Conservation (phyloP, 92 coral and sea anemone species). For the Paramuricea clavata region DNA sequence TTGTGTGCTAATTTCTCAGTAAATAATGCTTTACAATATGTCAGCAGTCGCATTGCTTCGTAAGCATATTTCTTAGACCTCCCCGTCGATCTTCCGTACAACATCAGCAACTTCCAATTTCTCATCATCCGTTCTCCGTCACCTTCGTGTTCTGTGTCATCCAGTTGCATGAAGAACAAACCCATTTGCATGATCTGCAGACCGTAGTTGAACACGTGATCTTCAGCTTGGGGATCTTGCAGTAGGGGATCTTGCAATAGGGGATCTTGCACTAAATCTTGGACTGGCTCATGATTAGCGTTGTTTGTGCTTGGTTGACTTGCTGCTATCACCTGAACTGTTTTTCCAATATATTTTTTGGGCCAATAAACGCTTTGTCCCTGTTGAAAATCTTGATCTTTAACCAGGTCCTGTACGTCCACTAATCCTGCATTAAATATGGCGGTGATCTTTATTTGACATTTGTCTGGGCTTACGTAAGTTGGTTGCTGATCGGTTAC, state of each 20-base stretch:
- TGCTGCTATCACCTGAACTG: background rate
- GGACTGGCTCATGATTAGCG: background rate
- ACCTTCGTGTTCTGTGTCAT: background rate
- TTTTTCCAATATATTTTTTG: background rate
- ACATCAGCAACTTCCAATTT: background rate
- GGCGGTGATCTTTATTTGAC: background rate
- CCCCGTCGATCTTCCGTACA: background rate
- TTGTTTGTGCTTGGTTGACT: background rate
- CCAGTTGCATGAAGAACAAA: background rate
- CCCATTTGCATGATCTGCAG: background rate
- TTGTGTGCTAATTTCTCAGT: conserved; percentile 43
- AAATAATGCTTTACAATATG: conserved; percentile 41
- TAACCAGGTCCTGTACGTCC: no score
- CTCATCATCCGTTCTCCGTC: background rate
- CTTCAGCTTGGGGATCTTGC: background rate
- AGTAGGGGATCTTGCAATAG: no score
- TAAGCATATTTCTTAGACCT: background rate
- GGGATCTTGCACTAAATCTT: background rate
- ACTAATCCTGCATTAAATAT: background rate
- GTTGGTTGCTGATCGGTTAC: background rate
- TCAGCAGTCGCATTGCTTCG: background rate
- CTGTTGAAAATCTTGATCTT: background rate
- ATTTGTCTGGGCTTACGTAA: background rate
- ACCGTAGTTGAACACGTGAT: background rate
- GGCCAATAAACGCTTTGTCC: background rate